Evolutionary conservation across 2,888 invertebrate species (phyloP).

Genomic region (Gymnoscelis rufifasciata): DNA sequence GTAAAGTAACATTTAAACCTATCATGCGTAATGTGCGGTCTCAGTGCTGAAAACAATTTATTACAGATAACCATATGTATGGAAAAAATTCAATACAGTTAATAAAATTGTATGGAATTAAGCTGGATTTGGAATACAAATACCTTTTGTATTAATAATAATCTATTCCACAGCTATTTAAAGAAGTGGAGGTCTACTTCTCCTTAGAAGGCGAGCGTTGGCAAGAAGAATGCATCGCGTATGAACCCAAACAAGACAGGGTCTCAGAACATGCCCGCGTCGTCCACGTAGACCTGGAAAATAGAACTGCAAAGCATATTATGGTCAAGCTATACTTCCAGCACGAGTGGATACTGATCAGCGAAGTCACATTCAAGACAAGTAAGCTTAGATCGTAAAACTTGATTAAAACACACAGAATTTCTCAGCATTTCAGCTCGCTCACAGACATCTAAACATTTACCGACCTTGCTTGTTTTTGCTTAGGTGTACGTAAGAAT

Average conservation of each 20-base stretch:
- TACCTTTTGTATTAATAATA: background rate
- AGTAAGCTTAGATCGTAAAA: conserved; percentile 70
- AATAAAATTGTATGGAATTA: too few species aligned
- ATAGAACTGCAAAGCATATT: conserved; percentile 86
- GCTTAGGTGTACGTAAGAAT: too few species aligned
- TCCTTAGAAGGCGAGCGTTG: conserved; percentile 88
- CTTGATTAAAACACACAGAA: too few species aligned
- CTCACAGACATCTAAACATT: too few species aligned
- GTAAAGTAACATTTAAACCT: too few species aligned
- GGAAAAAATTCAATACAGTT: too few species aligned
- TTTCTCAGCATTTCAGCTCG: too few species aligned
- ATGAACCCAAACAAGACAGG: conserved; percentile 78
- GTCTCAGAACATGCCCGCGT: conserved; percentile 80
- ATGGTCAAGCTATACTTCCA: conserved; percentile 87
- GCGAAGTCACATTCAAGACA: conserved; percentile 91
- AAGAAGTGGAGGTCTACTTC: conserved; percentile 86
- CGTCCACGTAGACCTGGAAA: conserved; percentile 85
- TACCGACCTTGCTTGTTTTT: too few species aligned
- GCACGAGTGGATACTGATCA: conserved; percentile 92
- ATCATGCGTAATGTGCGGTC: too few species aligned
- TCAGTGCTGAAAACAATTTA: too few species aligned
- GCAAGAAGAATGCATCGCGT: conserved; percentile 82
- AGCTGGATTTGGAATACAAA: too few species aligned
- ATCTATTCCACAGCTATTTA: conserved; percentile 81
- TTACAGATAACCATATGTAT: too few species aligned